Evolutionary conservation across 2,888 invertebrate genomes (phyloP).

Genomic region (Spisula subtruncata): DNA sequence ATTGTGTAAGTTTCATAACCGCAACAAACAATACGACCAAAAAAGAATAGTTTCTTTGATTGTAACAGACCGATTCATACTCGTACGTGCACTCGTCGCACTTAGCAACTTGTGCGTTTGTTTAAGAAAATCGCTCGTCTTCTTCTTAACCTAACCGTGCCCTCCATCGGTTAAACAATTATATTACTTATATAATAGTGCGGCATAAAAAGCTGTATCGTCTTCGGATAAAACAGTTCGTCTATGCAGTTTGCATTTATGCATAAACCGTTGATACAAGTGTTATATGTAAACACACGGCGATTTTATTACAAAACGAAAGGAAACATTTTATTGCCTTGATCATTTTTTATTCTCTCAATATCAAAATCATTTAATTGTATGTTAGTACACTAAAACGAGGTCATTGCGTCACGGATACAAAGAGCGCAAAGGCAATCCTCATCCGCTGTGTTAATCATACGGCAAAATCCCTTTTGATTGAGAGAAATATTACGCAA

Average conservation of each 20-base stretch:
- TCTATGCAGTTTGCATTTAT: neutral
- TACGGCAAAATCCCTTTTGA: no score
- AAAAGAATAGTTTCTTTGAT: no score
- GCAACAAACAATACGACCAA: no score
- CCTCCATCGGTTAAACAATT: neutral
- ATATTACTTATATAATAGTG: neutral
- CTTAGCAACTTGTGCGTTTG: neutral
- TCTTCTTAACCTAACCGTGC: neutral
- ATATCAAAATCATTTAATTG: no score
- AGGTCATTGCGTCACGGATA: no score
- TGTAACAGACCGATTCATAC: no score
- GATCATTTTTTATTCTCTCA: neutral
- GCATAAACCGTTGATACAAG: neutral
- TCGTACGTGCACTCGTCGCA: no score
- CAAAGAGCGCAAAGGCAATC: neutral
- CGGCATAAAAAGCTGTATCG: neutral
- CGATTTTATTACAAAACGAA: neutral
- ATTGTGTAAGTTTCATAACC: no score
- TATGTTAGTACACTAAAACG: no score
- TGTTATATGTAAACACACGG: no score
- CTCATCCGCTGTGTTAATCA: neutral
- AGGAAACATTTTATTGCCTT: neutral
- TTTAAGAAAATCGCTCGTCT: neutral
- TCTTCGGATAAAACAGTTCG: neutral
- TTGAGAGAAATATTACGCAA: no score